A percentile compares a stretch with the other conserved stretches of the same genome.
These are phyloP conservation scores for Probosciger aterrimus DNA, from an alignment of 2,113 vertebrate species.

Conservation along the genomic window DNA sequence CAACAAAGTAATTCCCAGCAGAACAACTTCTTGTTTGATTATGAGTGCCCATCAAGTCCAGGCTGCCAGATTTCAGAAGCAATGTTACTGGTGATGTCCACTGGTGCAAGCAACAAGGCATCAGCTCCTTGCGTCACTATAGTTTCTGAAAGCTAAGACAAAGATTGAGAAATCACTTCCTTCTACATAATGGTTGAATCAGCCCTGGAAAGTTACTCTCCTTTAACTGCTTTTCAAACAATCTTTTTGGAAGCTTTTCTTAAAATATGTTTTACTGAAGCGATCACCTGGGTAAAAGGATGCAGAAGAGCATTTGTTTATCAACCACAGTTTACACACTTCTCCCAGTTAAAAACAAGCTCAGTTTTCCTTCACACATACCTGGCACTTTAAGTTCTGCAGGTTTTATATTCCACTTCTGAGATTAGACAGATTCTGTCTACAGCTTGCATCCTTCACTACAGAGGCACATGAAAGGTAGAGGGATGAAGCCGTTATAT, in stretches of 20 bases:
- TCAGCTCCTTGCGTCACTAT: not conserved
- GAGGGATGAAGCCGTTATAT: accelerated
- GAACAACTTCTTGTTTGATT: not conserved
- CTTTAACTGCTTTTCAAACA: not conserved
- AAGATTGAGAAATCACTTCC: not conserved
- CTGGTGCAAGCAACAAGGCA: not conserved
- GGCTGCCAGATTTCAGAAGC: not conserved
- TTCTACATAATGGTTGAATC: not conserved
- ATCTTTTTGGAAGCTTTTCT: not conserved
- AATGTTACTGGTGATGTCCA: not conserved
- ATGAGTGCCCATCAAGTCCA: not conserved
- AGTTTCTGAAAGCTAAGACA: not conserved
- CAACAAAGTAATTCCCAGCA: not conserved
- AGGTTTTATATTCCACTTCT: not conserved
- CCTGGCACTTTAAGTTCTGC: not conserved
- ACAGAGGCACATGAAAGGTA: not conserved
- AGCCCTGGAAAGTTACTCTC: not conserved
- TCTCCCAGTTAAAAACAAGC: not conserved
- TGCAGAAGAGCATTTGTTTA: not conserved
- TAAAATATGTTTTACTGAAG: not conserved
- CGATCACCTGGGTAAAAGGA: not conserved
- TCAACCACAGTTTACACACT: not conserved
- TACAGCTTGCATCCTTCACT: not conserved
- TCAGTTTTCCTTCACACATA: not conserved
- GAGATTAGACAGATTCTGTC: not conserved